Conservation (phyloP, 2,113 vertebrate genomes). For the Otis tarda region DNA sequence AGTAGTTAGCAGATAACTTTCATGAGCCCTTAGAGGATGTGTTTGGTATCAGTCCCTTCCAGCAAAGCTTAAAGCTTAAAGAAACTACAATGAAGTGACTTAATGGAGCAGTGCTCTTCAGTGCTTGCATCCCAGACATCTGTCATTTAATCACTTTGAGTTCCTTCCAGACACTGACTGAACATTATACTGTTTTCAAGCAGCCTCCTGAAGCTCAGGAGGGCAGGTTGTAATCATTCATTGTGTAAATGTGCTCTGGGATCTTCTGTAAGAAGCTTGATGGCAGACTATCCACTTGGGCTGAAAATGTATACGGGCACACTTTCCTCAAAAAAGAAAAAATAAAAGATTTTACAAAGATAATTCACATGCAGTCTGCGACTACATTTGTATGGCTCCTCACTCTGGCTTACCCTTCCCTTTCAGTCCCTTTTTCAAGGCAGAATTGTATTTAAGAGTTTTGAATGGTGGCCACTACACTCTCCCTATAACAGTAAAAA, state of each 20-base stretch:
- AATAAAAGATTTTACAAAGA: not conserved
- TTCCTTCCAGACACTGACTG: not conserved
- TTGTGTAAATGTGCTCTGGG: not conserved
- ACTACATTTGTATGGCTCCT: not conserved
- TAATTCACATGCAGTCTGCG: not conserved
- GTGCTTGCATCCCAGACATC: not conserved
- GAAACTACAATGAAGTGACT: not conserved
- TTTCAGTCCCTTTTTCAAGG: not conserved
- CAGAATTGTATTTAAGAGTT: not conserved
- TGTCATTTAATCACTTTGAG: not conserved
- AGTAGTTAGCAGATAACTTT: not conserved
- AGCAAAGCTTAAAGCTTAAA: not conserved
- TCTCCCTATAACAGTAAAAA: not conserved
- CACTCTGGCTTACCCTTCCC: not conserved
- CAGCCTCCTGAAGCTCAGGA: not conserved
- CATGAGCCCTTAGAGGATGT: not conserved
- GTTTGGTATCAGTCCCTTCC: not conserved
- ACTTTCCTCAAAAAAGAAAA: not conserved
- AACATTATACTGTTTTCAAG: not conserved
- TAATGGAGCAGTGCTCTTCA: not conserved
- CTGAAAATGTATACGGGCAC: not conserved
- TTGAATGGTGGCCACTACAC: not conserved
- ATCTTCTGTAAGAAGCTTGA: not conserved
- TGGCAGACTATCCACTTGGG: not conserved
- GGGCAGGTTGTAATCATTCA: not conserved